These are phyloP conservation scores for Drosophila kepulauana DNA, from an alignment of 1,140 invertebrate species.

Conservation along the genomic window DNA sequence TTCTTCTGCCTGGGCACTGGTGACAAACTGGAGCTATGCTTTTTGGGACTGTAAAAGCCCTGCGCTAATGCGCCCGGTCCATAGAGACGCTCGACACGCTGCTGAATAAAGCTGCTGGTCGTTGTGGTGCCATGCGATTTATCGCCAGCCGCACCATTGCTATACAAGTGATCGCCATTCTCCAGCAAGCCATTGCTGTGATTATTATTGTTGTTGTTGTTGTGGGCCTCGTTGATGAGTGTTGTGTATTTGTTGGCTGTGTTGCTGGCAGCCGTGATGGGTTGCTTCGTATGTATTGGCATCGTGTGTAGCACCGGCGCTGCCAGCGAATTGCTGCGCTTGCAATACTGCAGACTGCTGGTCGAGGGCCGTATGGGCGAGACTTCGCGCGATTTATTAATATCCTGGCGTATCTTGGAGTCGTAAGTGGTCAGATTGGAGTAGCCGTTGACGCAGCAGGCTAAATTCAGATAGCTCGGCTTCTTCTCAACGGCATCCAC, in stretches of 20 bases:
- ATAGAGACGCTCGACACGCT: slow-evolving; percentile 94
- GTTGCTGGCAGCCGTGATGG: slow-evolving; percentile 26
- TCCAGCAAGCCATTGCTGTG: slow-evolving; percentile 34
- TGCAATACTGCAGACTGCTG: slow-evolving; percentile 86
- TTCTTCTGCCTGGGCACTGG: slow-evolving; percentile 6
- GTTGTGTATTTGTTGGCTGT: slow-evolving; percentile 28
- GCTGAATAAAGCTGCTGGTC: slow-evolving; percentile 91
- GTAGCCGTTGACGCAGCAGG: slow-evolving; percentile 96
- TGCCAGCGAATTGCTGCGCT: slow-evolving; percentile 86
- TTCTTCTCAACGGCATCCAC: slow-evolving; percentile 75
- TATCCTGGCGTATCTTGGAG: slow-evolving; percentile 90
- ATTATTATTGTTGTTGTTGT: slow-evolving; percentile 52
- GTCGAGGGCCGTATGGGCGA: slow-evolving; percentile 88
- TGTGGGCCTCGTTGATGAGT: slow-evolving; percentile 33
- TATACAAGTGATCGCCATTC: slow-evolving; percentile 35
- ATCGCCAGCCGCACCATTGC: slow-evolving; percentile 28
- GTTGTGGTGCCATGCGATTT: slow-evolving; percentile 20
- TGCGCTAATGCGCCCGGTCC: slow-evolving; percentile 93
- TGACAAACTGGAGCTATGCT: slow-evolving; percentile 25
- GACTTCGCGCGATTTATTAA: slow-evolving; percentile 88
- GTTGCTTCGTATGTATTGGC: slow-evolving; percentile 63
- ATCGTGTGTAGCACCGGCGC: slow-evolving; percentile 85
- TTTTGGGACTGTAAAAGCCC: slow-evolving; percentile 91
- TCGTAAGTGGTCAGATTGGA: slow-evolving; percentile 93
- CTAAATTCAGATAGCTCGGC: slow-evolving; percentile 94